phyloP scores from a whole-genome alignment of 2,113 vertebrate genomes.

The Dasypus novemcinctus region DNA sequence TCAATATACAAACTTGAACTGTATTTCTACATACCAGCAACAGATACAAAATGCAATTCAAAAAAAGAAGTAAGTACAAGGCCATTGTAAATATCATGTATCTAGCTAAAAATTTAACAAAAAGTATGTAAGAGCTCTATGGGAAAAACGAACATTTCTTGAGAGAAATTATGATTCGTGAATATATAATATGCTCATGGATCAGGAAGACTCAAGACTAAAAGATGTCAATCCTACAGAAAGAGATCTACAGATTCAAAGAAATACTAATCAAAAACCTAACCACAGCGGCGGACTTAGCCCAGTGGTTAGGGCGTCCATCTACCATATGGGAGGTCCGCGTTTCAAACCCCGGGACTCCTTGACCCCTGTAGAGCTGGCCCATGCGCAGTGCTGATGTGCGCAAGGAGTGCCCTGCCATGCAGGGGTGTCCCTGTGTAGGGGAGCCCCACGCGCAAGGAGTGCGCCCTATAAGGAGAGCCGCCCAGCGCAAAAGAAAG shows the following conservation, averaged over 20 bases:
- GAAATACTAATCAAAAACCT: neutral
- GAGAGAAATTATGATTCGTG: constrained; percentile 8
- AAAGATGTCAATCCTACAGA: neutral
- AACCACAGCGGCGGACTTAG: too few species aligned
- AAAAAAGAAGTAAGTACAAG: neutral
- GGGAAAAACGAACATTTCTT: constrained; percentile 21
- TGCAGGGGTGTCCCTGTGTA: too few species aligned
- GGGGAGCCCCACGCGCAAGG: too few species aligned
- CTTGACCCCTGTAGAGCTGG: too few species aligned
- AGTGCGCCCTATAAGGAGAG: too few species aligned
- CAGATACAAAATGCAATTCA: constrained; percentile 10
- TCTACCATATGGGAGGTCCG: too few species aligned
- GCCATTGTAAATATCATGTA: neutral
- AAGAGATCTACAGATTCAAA: neutral
- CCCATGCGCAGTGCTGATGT: too few species aligned
- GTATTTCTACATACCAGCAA: neutral
- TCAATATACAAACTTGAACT: neutral
- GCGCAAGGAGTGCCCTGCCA: too few species aligned
- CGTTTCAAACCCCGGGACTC: too few species aligned
- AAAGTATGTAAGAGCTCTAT: constrained; percentile 17
- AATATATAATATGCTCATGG: neutral
- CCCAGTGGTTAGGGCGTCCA: too few species aligned
- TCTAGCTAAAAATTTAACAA: constrained; percentile 18
- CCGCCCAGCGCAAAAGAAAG: too few species aligned
- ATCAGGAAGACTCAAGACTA: constrained; percentile 19